These are phyloP conservation scores for Copsychus sechellarum DNA, from an alignment of 2,113 vertebrate species.

Conservation along the genomic window DNA sequence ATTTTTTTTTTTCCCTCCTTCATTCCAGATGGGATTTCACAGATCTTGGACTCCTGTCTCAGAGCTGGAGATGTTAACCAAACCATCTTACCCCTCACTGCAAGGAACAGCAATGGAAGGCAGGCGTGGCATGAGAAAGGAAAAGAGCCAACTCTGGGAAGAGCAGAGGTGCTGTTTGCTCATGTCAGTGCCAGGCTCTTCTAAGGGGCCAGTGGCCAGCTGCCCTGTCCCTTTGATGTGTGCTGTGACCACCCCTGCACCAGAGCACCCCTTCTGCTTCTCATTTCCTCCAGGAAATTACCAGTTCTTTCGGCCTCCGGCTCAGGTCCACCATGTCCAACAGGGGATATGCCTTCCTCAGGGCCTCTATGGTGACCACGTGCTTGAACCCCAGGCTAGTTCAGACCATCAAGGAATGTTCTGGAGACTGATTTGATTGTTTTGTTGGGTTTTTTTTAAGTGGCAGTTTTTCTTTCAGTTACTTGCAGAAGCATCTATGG, in stretches of 20 bases:
- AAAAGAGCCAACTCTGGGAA: background rate
- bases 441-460: background rate
- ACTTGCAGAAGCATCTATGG: background rate
- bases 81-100: background rate
- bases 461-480: background rate
- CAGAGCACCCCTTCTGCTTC: background rate
- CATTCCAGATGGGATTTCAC: background rate
- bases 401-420: slow-evolving; percentile 63
- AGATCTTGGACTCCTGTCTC: background rate
- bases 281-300: slow-evolving; percentile 45
- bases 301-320: slow-evolving; percentile 85
- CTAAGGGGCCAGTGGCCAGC: background rate
- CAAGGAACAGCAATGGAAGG: background rate
- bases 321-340: slow-evolving; percentile 91
- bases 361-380: slow-evolving; percentile 86
- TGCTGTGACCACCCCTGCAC: background rate
- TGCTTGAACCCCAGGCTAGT: slow-evolving; percentile 89
- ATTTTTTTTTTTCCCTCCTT: background rate
- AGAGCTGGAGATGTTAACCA: background rate
- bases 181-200: background rate
- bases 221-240: background rate
- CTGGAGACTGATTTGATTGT: background rate
- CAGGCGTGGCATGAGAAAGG: background rate
- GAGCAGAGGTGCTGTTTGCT: background rate
- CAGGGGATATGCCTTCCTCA: slow-evolving; percentile 87